Percentiles rank a stretch among this genome's conserved stretches.
Evolutionary conservation across 2,113 vertebrate species (phyloP).

Genomic region (Coracopsis vasa): DNA sequence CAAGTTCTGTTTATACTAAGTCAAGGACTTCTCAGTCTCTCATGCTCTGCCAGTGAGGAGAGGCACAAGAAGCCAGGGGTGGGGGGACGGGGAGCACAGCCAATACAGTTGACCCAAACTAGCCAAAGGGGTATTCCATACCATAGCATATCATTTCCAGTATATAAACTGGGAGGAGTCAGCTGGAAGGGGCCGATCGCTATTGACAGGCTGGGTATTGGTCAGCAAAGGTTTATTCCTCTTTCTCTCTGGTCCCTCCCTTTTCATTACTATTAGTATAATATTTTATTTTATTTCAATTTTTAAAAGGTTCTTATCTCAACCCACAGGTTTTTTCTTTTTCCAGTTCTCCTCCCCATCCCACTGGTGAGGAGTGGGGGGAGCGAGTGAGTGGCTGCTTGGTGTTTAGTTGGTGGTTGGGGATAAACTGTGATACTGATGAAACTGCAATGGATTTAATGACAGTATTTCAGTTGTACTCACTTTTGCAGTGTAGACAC

Average conservation of each 20-base stretch:
- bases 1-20: neutral
- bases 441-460: conserved; percentile 12
- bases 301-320: neutral
- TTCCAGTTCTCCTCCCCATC: neutral
- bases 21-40: neutral
- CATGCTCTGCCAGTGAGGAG: neutral
- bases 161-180: neutral
- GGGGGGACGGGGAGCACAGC: too few species aligned
- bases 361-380: neutral
- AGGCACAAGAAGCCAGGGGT: neutral
- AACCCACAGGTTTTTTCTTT: neutral
- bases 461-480: neutral
- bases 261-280: neutral
- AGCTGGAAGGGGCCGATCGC: neutral
- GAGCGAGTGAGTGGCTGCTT: neutral
- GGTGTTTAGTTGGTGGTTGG: neutral
- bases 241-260: neutral
- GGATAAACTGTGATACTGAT: neutral
- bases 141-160: neutral
- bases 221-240: neutral
- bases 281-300: neutral
- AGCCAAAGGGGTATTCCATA: neutral
- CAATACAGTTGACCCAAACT: neutral
- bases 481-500: neutral
- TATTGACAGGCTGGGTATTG: neutral